A percentile compares a stretch with the other conserved stretches of the same genome.
These are phyloP conservation scores for Drosophila asahinai DNA, from an alignment of 1,140 invertebrate species.

Conservation along the genomic window DNA sequence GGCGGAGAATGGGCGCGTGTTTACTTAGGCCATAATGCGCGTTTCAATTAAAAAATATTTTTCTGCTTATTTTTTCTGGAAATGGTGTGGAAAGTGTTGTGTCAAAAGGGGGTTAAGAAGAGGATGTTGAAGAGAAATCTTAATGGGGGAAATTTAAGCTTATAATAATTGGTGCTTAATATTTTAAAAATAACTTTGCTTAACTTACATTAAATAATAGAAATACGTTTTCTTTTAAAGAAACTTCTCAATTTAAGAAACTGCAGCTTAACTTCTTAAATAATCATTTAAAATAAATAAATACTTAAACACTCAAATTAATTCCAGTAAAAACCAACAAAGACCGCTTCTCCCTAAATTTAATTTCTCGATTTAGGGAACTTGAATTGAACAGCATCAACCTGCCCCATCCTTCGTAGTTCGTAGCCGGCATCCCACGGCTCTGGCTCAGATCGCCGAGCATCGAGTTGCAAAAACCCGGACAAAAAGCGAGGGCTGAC, in stretches of 20 bases:
- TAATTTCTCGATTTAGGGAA: conserved; percentile 17
- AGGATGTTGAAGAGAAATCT: not conserved
- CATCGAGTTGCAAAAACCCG: conserved; percentile 13
- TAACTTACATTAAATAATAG: no score
- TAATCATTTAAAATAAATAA: no score
- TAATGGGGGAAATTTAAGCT: not conserved
- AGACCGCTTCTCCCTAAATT: not conserved
- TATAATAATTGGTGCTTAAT: not conserved
- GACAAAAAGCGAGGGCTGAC: conserved; percentile 26
- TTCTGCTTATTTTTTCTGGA: conserved; percentile 25
- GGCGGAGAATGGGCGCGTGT: conserved; percentile 34
- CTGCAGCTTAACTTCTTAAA: no score
- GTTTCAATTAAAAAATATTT: conserved; percentile 77
- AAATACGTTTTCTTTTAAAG: no score
- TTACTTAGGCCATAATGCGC: conserved; percentile 73
- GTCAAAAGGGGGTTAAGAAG: not conserved
- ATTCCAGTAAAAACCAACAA: not conserved
- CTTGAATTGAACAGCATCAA: conserved; percentile 29
- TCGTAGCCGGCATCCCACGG: not conserved
- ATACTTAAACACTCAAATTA: no score
- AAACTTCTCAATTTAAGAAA: no score
- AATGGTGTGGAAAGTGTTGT: conserved; percentile 27
- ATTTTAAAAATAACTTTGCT: not conserved
- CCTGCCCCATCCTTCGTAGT: conserved; percentile 5
- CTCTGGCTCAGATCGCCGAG: conserved; percentile 19